phyloP scores from a whole-genome alignment of 2,113 vertebrate genomes.

The Trogon melanurus region DNA sequence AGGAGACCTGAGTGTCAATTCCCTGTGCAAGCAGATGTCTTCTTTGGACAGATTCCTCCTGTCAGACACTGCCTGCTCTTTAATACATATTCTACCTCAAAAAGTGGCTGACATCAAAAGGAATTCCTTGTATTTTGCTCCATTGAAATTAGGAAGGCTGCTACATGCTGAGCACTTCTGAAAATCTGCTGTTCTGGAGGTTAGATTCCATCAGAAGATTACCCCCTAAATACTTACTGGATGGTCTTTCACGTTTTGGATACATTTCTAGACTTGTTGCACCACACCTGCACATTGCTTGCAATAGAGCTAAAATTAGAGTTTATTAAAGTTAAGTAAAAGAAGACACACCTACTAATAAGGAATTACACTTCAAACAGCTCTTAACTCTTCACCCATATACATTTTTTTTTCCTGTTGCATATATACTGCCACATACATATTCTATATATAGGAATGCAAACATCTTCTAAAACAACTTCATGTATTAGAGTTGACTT shows the following conservation, averaged over 20 bases:
- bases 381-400: background rate
- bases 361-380: background rate
- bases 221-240: background rate
- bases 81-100: background rate
- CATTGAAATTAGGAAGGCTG: background rate
- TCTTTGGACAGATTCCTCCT: background rate
- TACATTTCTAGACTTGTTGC: background rate
- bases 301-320: background rate
- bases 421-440: background rate
- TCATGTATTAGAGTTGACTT: background rate
- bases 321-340: background rate
- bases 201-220: background rate
- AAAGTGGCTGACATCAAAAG: background rate
- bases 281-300: background rate
- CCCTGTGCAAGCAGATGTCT: background rate
- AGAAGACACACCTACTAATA: background rate
- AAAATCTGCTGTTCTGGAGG: background rate
- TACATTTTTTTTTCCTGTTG: background rate
- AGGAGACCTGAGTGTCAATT: background rate
- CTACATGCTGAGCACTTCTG: background rate
- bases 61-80: background rate
- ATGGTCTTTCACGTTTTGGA: background rate
- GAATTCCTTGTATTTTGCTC: background rate
- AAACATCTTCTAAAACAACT: background rate
- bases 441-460: background rate